These are phyloP conservation scores for Catalaphyllia jardinei DNA, from an alignment of 64 coral and sea anemone genomes.

Conservation along the genomic window DNA sequence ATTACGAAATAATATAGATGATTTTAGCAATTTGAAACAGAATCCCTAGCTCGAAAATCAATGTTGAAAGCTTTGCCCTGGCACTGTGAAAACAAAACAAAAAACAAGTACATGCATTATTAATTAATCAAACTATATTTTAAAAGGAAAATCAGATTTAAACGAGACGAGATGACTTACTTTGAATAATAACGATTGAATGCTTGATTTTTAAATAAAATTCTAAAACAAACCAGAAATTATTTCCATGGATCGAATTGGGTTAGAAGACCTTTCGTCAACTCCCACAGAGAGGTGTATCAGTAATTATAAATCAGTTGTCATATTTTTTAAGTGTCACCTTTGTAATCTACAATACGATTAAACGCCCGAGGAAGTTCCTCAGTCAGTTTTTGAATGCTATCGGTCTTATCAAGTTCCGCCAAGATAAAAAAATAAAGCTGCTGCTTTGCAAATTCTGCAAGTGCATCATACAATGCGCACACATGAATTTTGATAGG, in stretches of 20 bases:
- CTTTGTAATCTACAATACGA: too few species aligned
- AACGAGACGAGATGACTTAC: not conserved
- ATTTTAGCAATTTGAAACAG: too few species aligned
- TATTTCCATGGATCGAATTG: not conserved
- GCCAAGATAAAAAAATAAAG: too few species aligned
- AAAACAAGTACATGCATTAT: not conserved
- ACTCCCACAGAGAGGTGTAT: not conserved
- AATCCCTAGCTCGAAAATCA: too few species aligned
- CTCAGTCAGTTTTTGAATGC: too few species aligned
- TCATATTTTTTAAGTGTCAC: too few species aligned
- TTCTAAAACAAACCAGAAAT: not conserved
- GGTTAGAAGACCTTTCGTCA: not conserved
- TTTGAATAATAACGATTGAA: not conserved
- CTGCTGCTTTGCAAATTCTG: not conserved
- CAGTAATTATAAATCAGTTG: too few species aligned
- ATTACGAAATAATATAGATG: too few species aligned
- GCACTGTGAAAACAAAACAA: too few species aligned
- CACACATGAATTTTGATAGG: not conserved
- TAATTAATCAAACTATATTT: not conserved
- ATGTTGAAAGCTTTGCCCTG: too few species aligned
- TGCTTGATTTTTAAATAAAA: not conserved
- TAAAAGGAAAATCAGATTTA: not conserved
- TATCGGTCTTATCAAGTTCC: too few species aligned
- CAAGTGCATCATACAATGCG: not conserved
- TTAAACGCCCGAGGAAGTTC: too few species aligned